A percentile compares a stretch with the other conserved stretches of the same genome.
These are phyloP conservation scores for Lordiphosa andalusiaca DNA, from an alignment of 2,888 invertebrate species.

Conservation along the genomic window DNA sequence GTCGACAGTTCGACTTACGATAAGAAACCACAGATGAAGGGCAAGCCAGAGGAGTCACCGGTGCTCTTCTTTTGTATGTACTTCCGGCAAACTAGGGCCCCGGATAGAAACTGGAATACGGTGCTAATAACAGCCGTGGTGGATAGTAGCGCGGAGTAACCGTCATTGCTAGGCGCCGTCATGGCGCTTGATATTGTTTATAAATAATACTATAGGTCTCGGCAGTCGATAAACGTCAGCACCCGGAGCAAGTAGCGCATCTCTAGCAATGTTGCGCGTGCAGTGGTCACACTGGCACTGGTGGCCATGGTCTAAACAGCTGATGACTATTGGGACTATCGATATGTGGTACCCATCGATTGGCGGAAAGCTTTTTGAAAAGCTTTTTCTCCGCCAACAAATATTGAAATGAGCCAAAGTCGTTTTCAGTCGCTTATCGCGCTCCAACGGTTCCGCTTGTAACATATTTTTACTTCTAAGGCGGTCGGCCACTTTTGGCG, in stretches of 20 bases:
- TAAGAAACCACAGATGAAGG: slow-evolving; percentile 88
- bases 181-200: slow-evolving; percentile 20
- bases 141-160: slow-evolving; percentile 60
- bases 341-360: slow-evolving; percentile 24
- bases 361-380: background rate
- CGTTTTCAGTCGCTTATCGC: slow-evolving; percentile 14
- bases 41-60: slow-evolving; percentile 87
- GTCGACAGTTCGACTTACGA: slow-evolving; percentile 83
- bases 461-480: background rate
- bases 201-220: slow-evolving; percentile 14
- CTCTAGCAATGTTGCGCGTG: no score
- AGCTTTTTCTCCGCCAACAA: slow-evolving; percentile 23
- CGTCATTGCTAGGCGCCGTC: slow-evolving; percentile 57
- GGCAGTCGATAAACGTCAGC: slow-evolving; percentile 52
- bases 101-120: slow-evolving; percentile 91
- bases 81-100: slow-evolving; percentile 88
- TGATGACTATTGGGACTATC: slow-evolving; percentile 28
- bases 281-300: no score
- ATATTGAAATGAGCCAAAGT: background rate
- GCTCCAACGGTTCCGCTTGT: slow-evolving; percentile 19
- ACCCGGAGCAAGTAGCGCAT: slow-evolving; percentile 18
- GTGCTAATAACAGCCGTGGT: slow-evolving; percentile 87
- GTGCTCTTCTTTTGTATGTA: slow-evolving; percentile 88
- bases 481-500: background rate
- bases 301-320: slow-evolving; percentile 1